Evolutionary conservation across 2,888 invertebrate species (phyloP), one percentile per base, ranked within the genome.

Genomic region (Luperina testacea): DNA sequence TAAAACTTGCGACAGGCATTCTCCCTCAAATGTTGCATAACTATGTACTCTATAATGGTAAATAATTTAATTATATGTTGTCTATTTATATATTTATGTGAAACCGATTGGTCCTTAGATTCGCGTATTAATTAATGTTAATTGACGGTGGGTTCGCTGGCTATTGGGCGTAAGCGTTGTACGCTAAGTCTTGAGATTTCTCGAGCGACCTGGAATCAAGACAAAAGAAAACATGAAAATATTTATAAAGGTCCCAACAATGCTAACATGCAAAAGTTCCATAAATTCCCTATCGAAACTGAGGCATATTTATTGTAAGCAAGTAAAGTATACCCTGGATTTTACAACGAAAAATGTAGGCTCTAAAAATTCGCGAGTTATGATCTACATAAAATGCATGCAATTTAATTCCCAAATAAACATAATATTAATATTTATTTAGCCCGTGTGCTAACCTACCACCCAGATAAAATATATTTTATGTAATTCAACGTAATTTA

Each of bases 111-210:
- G 88, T 90, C 84, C 88, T 83, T 90, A 85, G 82, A 87, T 85
- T 86, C 89, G 90, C 79, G 84, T 81, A 75, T 81, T 85, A 87
- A 85, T 87, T 87, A 87, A 82, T 69, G 77, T 76, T 81, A 84
- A 76, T 77, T 75, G 82, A 92, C 92, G 94, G 94, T 94, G 93
- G 94, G 93, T 90, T 92, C 81, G 82, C 87, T 90, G 90, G 87
- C 92, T 96, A 95, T 89, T 96, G 96, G 87, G 94, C 89, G 92
- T 98, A 97, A 63, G 97, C 97, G 88, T 97, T 97, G 95, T 97
- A 98, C 84, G 97, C 97, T 90, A 97, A 95, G 92, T 97, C 97
- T 80, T 97, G 97, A 77, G 96, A 93, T 86, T 95, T 96, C 87
- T 97, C 97, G 89, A 96, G 90, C 84, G 97, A 96, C 94, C 96